A percentile compares a stretch with the other conserved stretches of the same genome.
phyloP scores from a whole-genome alignment of 1,140 invertebrate species.

The Dendrolimus punctatus region DNA sequence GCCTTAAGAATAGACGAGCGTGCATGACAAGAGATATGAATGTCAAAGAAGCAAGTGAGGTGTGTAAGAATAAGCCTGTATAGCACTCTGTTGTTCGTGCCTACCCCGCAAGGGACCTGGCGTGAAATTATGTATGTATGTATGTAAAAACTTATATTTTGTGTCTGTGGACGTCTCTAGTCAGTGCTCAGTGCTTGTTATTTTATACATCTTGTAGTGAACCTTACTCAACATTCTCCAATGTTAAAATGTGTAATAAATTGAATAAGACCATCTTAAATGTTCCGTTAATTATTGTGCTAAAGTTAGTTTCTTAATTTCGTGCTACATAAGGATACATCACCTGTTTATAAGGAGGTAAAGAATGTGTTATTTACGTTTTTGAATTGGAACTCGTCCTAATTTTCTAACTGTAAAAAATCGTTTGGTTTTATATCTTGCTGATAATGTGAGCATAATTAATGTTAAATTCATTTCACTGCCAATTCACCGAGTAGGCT shows the following conservation, averaged over 20 bases:
- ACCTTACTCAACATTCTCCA: conserved; percentile 25
- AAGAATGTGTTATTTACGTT: conserved; percentile 16
- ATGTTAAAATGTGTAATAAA: conserved; percentile 33
- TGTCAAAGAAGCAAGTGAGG: too few species aligned
- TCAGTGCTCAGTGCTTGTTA: conserved; percentile 16
- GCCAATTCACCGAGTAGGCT: conserved; percentile 10
- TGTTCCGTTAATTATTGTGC: conserved; percentile 29
- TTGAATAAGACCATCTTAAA: conserved; percentile 29
- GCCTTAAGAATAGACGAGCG: too few species aligned
- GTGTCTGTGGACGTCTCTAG: too few species aligned
- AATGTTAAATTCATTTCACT: conserved; percentile 6
- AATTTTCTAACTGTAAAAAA: conserved; percentile 32
- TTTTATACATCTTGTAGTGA: conserved; percentile 11
- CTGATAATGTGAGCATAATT: conserved; percentile 9
- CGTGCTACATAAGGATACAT: conserved; percentile 4
- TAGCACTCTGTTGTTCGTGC: too few species aligned
- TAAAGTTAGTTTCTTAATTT: conserved; percentile 29
- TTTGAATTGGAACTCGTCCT: conserved; percentile 7
- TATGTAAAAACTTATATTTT: not conserved
- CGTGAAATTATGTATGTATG: too few species aligned
- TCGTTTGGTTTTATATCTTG: conserved; percentile 11
- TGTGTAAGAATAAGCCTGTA: too few species aligned
- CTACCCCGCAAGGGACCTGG: too few species aligned
- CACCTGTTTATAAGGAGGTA: conserved; percentile 9
- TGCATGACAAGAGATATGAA: too few species aligned